Evolutionary conservation across 2,113 vertebrate genomes (phyloP).

Genomic region (Galemys pyrenaicus): DNA sequence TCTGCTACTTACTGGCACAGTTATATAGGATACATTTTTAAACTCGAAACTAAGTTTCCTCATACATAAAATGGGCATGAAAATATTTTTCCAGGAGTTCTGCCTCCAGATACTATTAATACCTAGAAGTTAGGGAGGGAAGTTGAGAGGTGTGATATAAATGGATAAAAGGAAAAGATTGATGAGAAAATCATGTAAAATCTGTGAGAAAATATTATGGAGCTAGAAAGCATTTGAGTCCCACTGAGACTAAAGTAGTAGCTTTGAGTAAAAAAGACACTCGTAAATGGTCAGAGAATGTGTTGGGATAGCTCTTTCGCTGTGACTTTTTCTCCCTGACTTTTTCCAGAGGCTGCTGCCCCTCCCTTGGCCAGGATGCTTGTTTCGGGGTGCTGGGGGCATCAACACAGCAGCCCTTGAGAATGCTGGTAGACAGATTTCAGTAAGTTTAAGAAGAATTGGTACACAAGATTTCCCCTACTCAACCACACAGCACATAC

Average conservation of each 20-base stretch:
- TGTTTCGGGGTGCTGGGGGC: not conserved
- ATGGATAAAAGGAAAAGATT: not conserved
- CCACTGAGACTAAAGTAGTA: not conserved
- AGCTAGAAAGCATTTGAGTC: not conserved
- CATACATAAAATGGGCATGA: not conserved
- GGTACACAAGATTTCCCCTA: not conserved
- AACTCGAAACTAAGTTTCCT: not conserved
- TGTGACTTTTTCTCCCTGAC: not conserved
- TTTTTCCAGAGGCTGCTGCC: not conserved
- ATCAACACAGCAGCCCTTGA: not conserved
- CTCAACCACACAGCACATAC: fast-evolving
- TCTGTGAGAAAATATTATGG: not conserved
- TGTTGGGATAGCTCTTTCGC: not conserved
- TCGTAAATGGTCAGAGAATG: not conserved
- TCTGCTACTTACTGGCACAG: not conserved
- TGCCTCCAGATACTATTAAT: not conserved
- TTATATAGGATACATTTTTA: not conserved
- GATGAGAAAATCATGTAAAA: not conserved
- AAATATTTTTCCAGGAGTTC: not conserved
- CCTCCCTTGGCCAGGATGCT: not conserved
- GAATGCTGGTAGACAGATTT: not conserved
- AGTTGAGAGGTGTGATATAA: not conserved
- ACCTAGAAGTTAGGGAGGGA: not conserved
- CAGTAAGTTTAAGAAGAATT: not conserved
- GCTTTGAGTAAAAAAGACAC: not conserved